These are phyloP conservation scores for Ceyx margarethae DNA, from an alignment of 2,113 vertebrate species.

Conservation along the genomic window DNA sequence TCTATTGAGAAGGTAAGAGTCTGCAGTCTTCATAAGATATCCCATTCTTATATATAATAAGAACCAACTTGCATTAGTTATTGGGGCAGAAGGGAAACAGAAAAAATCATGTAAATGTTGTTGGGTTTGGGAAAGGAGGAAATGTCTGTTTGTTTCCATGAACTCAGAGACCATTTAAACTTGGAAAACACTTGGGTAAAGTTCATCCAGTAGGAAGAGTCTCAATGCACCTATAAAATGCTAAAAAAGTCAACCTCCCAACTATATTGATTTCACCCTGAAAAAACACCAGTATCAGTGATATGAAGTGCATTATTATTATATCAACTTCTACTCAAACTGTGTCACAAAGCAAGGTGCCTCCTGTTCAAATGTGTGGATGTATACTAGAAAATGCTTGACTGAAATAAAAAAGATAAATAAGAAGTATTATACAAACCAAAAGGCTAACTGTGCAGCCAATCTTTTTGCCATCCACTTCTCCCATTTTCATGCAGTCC, in stretches of 20 bases:
- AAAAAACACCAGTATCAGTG: background rate
- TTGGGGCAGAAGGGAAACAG: background rate
- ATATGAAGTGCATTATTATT: background rate
- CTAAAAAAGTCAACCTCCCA: background rate
- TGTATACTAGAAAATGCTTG: background rate
- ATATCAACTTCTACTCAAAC: background rate
- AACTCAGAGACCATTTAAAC: background rate
- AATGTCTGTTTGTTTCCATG: background rate
- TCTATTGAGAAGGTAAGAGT: background rate
- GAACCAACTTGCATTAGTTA: background rate
- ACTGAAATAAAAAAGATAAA: background rate
- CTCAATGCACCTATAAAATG: background rate
- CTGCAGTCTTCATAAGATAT: background rate
- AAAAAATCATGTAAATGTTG: background rate
- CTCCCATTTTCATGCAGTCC: conserved; percentile 98
- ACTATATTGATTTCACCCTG: background rate
- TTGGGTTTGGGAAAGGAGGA: background rate
- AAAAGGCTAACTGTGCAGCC: conserved; percentile 97
- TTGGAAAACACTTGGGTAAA: background rate
- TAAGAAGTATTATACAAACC: conserved; percentile 77
- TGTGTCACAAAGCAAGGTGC: background rate
- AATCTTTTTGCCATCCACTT: conserved; percentile 98
- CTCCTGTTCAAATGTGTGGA: background rate
- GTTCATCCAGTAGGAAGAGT: background rate
- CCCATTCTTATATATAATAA: background rate